phyloP scores from a whole-genome alignment of 2,888 invertebrate species.

The Noctua pronuba region DNA sequence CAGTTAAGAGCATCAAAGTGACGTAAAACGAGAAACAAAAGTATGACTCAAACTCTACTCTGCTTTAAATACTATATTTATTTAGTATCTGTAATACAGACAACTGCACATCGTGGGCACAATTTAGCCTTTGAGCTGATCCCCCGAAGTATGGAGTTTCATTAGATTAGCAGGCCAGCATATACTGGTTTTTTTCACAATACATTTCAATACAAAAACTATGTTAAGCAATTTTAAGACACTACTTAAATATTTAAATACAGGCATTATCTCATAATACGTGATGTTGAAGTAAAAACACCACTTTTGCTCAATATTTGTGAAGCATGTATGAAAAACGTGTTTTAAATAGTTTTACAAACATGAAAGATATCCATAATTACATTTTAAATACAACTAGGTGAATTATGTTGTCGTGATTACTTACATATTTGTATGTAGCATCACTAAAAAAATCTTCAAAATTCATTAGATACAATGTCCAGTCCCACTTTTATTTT shows the following conservation, averaged over 20 bases:
- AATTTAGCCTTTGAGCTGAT: background rate
- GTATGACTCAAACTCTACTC: background rate
- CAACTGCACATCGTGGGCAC: background rate
- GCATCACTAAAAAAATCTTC: background rate
- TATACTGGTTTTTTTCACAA: background rate
- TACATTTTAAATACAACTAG: background rate
- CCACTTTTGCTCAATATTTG: slow-evolving; percentile 50
- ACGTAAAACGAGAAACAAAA: slow-evolving; percentile 1
- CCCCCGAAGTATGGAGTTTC: background rate
- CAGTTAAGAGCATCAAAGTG: background rate
- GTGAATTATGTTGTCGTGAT: background rate
- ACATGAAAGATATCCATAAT: slow-evolving; percentile 1
- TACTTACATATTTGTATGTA: slow-evolving; percentile 9
- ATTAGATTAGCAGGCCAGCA: background rate
- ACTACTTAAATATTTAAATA: slow-evolving; percentile 34
- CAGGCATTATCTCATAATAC: slow-evolving; percentile 50
- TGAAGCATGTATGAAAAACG: slow-evolving; percentile 30
- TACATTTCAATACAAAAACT: slow-evolving; percentile 20
- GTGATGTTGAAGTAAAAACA: slow-evolving; percentile 50
- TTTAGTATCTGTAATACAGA: background rate
- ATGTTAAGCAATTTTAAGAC: slow-evolving; percentile 20
- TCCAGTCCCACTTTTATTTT: background rate
- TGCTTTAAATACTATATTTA: slow-evolving; percentile 13
- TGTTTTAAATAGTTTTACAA: slow-evolving; percentile 38
- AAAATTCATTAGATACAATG: background rate